These are phyloP conservation scores for Macrophya alboannulata DNA, from an alignment of 2,888 invertebrate genomes.

Conservation along the genomic window DNA sequence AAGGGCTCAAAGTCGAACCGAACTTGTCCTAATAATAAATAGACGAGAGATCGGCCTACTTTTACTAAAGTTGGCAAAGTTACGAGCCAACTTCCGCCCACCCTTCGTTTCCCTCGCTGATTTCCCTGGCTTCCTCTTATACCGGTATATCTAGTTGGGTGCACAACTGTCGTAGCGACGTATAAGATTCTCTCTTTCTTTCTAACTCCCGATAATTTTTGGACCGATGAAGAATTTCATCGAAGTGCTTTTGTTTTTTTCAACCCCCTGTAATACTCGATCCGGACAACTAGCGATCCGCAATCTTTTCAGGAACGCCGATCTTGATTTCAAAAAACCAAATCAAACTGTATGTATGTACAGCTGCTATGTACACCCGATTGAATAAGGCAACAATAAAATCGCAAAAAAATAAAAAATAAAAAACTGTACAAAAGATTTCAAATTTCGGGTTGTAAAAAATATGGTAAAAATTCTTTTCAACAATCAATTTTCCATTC, in stretches of 20 bases:
- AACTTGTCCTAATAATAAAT: slow-evolving; percentile 41
- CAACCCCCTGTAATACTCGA: not conserved
- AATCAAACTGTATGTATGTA: too few relatives aligned
- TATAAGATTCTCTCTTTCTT: not conserved
- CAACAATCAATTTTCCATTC: not conserved
- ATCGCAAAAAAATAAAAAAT: not conserved
- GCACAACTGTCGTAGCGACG: not conserved
- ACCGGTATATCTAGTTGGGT: not conserved
- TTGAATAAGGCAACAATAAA: not conserved
- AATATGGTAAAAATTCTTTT: not conserved
- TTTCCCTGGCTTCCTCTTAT: slow-evolving; percentile 37
- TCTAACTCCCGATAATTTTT: slow-evolving; percentile 13
- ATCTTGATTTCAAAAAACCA: not conserved
- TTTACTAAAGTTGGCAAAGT: slow-evolving; percentile 46
- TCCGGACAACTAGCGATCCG: slow-evolving; percentile 2
- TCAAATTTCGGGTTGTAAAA: not conserved
- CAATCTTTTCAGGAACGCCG: not conserved
- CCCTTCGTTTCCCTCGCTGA: slow-evolving; percentile 33
- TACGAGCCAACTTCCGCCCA: slow-evolving; percentile 49
- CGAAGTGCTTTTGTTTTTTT: slow-evolving; percentile 10
- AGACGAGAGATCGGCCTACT: slow-evolving; percentile 49
- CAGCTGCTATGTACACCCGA: too few relatives aligned
- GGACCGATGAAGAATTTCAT: slow-evolving; percentile 18
- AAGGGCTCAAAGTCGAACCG: not conserved
- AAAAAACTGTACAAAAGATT: not conserved